Evolutionary conservation across 1,140 invertebrate genomes (phyloP).

Genomic region (Listronotus bonariensis): DNA sequence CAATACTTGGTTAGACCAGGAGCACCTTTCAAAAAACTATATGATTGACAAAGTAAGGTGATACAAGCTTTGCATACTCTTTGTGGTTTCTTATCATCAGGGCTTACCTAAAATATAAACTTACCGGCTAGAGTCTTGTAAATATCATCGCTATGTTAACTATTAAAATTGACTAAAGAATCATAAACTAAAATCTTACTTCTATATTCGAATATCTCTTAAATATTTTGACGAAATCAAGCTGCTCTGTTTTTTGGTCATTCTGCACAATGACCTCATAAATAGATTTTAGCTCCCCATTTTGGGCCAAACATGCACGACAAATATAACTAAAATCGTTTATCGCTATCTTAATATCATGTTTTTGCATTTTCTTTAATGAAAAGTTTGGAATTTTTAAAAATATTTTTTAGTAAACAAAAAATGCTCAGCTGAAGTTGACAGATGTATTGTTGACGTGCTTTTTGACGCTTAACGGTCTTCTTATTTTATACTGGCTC

Average conservation of each 20-base stretch:
- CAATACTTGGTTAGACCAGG: constrained; percentile 13
- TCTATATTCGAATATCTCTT: constrained; percentile 19
- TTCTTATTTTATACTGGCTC: too few species aligned
- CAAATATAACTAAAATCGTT: constrained; percentile 15
- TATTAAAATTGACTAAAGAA: background rate
- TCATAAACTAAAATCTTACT: constrained; percentile 8
- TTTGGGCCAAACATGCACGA: constrained; percentile 13
- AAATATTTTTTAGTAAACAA: too few species aligned
- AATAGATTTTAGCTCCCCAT: constrained; percentile 13
- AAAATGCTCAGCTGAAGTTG: too few species aligned
- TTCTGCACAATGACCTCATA: constrained; percentile 10
- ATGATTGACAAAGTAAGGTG: constrained; percentile 9
- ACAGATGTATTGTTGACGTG: too few species aligned
- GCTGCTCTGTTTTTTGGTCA: constrained; percentile 6
- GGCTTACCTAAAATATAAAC: constrained; percentile 13
- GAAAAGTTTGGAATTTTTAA: background rate
- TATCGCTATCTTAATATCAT: constrained; percentile 3
- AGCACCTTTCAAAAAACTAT: constrained; percentile 20
- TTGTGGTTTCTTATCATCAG: constrained; percentile 22
- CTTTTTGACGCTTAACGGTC: too few species aligned
- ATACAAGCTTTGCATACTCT: constrained; percentile 24
- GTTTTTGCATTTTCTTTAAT: constrained; percentile 17
- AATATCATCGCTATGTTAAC: background rate
- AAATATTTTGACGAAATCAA: constrained; percentile 20
- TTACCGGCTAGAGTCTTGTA: background rate